Conservation (phyloP, 1,140 invertebrate genomes). For the Zaprionus africanus region DNA sequence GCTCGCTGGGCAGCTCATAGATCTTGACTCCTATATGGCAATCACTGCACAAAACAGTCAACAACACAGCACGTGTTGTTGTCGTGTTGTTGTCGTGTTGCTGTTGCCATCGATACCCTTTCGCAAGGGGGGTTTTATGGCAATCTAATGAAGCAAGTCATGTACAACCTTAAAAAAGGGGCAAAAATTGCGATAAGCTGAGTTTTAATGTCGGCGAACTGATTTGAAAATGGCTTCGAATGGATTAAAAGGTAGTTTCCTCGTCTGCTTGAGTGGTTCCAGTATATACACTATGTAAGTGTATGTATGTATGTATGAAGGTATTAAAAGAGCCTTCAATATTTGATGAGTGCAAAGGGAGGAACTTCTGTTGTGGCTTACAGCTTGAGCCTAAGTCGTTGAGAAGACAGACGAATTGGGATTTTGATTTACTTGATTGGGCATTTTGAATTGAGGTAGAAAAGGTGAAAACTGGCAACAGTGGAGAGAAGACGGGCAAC, state of each 20-base stretch:
- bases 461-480: no score
- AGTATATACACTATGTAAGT: background rate
- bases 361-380: background rate
- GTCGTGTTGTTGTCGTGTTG: conserved; percentile 8
- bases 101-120: conserved; percentile 40
- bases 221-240: conserved; percentile 7
- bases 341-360: conserved; percentile 3
- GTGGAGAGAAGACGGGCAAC: no score
- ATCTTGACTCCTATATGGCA: conserved; percentile 69
- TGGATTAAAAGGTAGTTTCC: conserved; percentile 3
- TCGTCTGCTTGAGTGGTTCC: background rate
- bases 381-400: background rate
- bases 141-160: conserved; percentile 24
- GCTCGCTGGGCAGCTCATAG: conserved; percentile 56
- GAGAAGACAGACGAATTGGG: background rate
- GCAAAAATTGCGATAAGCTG: background rate
- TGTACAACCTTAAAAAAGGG: background rate
- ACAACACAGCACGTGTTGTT: conserved; percentile 73
- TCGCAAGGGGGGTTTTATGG: conserved; percentile 25
- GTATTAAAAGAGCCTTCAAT: background rate
- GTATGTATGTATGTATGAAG: background rate
- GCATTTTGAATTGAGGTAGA: background rate
- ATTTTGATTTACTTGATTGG: background rate
- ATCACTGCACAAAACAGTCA: conserved; percentile 77
- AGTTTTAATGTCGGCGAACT: conserved; percentile 4